Evolutionary conservation across 2,888 invertebrate species (phyloP), one percentile per base, ranked within the genome.

Genomic region (Plagodis dolabraria): DNA sequence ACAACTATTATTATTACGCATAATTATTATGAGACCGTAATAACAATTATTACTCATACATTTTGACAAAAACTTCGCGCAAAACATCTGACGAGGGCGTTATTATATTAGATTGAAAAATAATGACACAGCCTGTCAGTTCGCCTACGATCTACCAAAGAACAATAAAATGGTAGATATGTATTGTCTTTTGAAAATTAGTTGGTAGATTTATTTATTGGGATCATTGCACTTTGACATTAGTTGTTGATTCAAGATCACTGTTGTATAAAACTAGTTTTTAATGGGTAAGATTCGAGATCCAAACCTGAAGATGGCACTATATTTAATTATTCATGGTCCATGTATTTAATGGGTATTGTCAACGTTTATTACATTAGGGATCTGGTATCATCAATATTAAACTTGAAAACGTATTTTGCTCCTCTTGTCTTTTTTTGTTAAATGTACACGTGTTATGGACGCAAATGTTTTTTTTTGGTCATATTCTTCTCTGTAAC

Each of bases 101-200:
- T 80, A 79, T 85, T 84, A 82, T 80, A 78, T 82, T 84, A 82
- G 77, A 84, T 85, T 83, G 80, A 79, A 76, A 78, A 75, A 80
- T 87, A 87, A 85, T 86, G 82, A 80, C 82, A 77, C 77, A 72
- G 74, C 68, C 74, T 66, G 75, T 65, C 71, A 62, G 45, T 47
- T 74, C 82, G 79, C 84, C 83, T 75, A 85, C 86, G 76, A 82
- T 70, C 64, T 22, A 47, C 52, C 9, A 10, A 22, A 47, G 38
- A 52, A 61, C 53, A 61, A 53, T 61, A 56, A 42, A 46, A 12
- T 67, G 67, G 70, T 72, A 70, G 69, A 77, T 72, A 65, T 65
- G 72, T 65, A 65, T 64, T 68, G 60, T 65, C 44, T 50, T 56
- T 61, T 69, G n/a, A 42, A 65, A 60, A 69, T 36, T 35, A 0